Evolutionary conservation across 2,113 vertebrate species (phyloP), one percentile per base, ranked within the genome.

Genomic region (Salvelinus sp.): DNA sequence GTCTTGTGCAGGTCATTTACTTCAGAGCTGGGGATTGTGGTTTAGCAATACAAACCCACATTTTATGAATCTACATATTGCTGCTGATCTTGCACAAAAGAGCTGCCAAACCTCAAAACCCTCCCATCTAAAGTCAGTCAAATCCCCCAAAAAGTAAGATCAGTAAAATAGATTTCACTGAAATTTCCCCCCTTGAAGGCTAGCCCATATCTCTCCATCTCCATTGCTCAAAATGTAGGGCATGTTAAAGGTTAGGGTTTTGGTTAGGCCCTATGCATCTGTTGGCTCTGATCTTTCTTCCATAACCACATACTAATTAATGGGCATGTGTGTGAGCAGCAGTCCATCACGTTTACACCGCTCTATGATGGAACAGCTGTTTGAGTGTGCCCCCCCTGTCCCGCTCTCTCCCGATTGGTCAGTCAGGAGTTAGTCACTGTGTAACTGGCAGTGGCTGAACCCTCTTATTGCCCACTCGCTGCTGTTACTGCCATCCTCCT

Each of bases 281-380:
- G 48, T 14, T 18, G 50, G 16, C 12, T 54, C 50, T 16, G 16
- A 18, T 54, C 16, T 4, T 54, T 54, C 16, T 5, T 18, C 16
- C 16, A 4, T 54, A 3, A 54, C 60, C 20, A 63, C 60, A 63
- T 22, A 22, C 23, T 69, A 70, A 3, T 16, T 69, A 70, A 3
- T 16, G 67, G 57, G 58, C 71, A 57, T 69, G 69, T 64, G 75
- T 30, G 47, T 27, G 60, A 75, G 47, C 62, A 72, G 73, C 64
- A 80, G 71, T 66, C 69, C 79, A 70, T 82, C 67, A 85, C 82
- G 72, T 84, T 84, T 73, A 77, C 72, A 80, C 67, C 22, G 47
- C 60, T 48, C 62, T 71, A 79, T 76, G 88, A 81, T 85, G 81
- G 70, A 82, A 78, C 84, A 86, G 83, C 86, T 69, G 83, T 81